Evolutionary conservation across 1,140 invertebrate genomes (phyloP).

Genomic region (Drosophila nikananu): DNA sequence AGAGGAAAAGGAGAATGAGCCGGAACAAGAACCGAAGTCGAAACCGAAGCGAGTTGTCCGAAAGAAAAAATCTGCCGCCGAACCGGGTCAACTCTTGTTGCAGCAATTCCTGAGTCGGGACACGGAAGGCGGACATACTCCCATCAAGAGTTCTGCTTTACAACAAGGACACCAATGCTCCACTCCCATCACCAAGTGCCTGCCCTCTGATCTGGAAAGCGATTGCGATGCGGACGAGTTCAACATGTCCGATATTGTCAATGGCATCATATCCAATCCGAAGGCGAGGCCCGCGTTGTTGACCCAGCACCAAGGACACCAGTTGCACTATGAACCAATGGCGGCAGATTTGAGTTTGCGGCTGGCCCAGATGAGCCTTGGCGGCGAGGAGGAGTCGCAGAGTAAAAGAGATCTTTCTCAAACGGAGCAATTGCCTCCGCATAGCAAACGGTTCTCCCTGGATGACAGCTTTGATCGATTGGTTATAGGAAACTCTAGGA

Average conservation of each 20-base stretch:
- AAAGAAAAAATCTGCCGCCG: slow-evolving; percentile 49
- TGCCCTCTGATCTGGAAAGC: slow-evolving; percentile 71
- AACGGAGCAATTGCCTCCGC: slow-evolving; percentile 7
- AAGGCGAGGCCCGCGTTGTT: slow-evolving; percentile 49
- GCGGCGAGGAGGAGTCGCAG: slow-evolving; percentile 10
- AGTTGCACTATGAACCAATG: slow-evolving; percentile 66
- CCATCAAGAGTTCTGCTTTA: slow-evolving; percentile 32
- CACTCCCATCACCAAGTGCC: slow-evolving; percentile 65
- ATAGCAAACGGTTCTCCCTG: slow-evolving; percentile 50
- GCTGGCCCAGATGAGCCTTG: slow-evolving; percentile 53
- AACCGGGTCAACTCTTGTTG: slow-evolving; percentile 61
- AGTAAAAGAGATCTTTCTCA: slow-evolving; percentile 58
- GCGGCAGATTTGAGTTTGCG: slow-evolving; percentile 58
- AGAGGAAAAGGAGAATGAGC: slow-evolving; percentile 25
- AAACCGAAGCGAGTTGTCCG: slow-evolving; percentile 26
- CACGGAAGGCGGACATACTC: slow-evolving; percentile 30
- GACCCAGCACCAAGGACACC: slow-evolving; percentile 52
- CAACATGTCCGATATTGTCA: slow-evolving; percentile 88
- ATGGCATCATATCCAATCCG: slow-evolving; percentile 86
- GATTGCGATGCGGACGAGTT: slow-evolving; percentile 84
- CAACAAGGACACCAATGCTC: slow-evolving; percentile 58
- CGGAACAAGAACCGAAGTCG: background rate
- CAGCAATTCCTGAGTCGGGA: slow-evolving; percentile 78
- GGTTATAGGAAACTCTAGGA: slow-evolving; percentile 54
- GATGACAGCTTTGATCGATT: slow-evolving; percentile 78